These are phyloP conservation scores for Ladona fulva DNA, from an alignment of 1,140 invertebrate species.

Conservation along the genomic window DNA sequence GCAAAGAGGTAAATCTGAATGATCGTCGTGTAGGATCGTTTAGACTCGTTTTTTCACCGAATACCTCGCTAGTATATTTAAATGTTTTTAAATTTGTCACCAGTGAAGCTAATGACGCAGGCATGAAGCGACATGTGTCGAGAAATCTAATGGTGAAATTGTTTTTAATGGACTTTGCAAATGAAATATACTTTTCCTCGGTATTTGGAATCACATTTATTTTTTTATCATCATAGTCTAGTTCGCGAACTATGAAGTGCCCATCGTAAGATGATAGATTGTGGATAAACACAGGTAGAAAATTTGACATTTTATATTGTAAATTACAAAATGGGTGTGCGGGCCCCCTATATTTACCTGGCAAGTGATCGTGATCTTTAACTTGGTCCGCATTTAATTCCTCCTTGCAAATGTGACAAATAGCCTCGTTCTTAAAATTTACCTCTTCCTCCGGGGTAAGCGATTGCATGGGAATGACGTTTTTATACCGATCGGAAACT, in stretches of 20 bases:
- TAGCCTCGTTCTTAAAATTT: not conserved
- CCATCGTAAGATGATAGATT: not conserved
- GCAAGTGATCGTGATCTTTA: not conserved
- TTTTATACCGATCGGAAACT: not conserved
- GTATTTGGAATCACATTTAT: slow-evolving; percentile 28
- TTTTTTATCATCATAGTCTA: slow-evolving; percentile 20
- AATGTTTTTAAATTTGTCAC: not conserved
- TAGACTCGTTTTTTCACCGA: not conserved
- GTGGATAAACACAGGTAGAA: slow-evolving; percentile 22
- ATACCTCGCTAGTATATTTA: not conserved
- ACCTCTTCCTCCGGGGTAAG: no score
- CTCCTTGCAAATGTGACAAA: not conserved
- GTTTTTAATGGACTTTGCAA: not conserved
- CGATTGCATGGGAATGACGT: not conserved
- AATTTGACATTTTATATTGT: slow-evolving; percentile 13
- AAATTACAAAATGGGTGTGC: not conserved
- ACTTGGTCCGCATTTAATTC: not conserved
- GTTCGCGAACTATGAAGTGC: slow-evolving; percentile 17
- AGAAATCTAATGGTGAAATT: not conserved
- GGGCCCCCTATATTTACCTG: slow-evolving; percentile 3
- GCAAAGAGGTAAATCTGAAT: not conserved
- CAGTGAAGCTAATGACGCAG: not conserved
- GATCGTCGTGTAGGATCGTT: not conserved
- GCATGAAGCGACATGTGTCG: slow-evolving; percentile 1
- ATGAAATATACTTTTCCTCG: slow-evolving; percentile 15